Evolutionary conservation across 2,113 vertebrate species (phyloP).

Genomic region (Microtus richardsoni): DNA sequence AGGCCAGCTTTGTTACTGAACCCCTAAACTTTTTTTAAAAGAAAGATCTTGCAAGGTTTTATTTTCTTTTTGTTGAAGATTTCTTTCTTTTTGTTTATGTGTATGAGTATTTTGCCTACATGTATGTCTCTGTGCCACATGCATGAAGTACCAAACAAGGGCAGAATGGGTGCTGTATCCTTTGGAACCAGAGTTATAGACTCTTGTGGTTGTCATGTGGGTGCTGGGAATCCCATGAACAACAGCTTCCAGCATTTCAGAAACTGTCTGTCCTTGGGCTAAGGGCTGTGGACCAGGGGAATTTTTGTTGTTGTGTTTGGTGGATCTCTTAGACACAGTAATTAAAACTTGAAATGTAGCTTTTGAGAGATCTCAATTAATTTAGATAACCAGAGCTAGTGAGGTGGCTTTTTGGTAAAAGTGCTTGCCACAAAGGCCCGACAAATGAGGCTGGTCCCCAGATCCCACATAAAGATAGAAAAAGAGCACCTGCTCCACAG

Average conservation of each 20-base stretch:
- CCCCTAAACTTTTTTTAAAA: not conserved
- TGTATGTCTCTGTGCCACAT: not conserved
- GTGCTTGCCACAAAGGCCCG: not conserved
- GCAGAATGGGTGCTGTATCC: not conserved
- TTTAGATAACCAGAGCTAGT: not conserved
- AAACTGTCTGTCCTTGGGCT: not conserved
- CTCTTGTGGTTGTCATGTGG: not conserved
- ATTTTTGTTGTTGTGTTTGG: not conserved
- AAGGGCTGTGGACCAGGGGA: not conserved
- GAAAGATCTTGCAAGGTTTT: conserved; percentile 10
- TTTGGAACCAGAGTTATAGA: not conserved
- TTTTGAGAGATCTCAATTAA: not conserved
- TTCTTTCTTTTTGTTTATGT: not conserved
- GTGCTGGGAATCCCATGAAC: not conserved
- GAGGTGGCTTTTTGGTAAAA: not conserved
- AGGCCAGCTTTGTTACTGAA: not conserved
- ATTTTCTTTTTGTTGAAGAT: not conserved
- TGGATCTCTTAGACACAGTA: not conserved
- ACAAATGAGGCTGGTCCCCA: not conserved
- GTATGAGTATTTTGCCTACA: not conserved
- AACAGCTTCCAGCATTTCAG: not conserved
- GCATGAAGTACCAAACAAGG: not conserved
- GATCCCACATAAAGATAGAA: not conserved
- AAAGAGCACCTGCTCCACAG: not conserved
- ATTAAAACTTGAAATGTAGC: not conserved